Evolutionary conservation across 2,797 vertebrate genomes (phyloP).

Genomic region (Synanceia verrucosa): DNA sequence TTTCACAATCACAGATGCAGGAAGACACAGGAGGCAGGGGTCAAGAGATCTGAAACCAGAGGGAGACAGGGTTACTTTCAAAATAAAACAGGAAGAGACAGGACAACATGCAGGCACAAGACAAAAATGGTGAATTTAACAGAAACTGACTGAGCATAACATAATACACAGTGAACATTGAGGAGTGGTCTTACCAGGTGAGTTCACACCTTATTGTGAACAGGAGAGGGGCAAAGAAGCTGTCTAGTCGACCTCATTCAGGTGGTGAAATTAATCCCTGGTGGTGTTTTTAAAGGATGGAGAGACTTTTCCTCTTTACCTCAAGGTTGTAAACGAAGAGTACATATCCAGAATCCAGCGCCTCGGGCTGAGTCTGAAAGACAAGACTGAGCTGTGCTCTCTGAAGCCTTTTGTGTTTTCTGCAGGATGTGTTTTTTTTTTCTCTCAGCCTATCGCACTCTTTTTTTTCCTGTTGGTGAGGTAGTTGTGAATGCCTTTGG

Average conservation of each 20-base stretch:
- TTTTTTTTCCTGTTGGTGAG: conserved; percentile 51
- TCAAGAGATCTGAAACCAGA: too few relatives aligned
- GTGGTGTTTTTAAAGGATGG: conserved; percentile 19
- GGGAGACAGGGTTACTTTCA: too few relatives aligned
- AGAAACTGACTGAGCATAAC: too few relatives aligned
- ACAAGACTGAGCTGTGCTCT: conserved; percentile 55
- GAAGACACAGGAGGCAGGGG: too few relatives aligned
- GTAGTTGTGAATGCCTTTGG: conserved; percentile 75
- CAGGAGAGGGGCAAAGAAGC: not conserved
- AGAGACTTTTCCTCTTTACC: conserved; percentile 16
- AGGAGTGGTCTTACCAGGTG: not conserved
- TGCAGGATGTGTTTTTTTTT: conserved; percentile 16
- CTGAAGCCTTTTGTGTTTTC: conserved; percentile 60
- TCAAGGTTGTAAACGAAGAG: conserved; percentile 48
- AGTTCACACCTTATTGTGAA: not conserved
- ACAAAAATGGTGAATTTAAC: too few relatives aligned
- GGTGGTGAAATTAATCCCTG: conserved; percentile 23
- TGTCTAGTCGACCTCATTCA: conserved; percentile 24
- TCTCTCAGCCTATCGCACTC: conserved; percentile 22
- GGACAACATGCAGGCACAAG: too few relatives aligned
- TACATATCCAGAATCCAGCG: conserved; percentile 37
- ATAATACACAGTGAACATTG: not conserved
- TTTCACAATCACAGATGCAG: too few relatives aligned
- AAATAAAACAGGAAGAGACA: too few relatives aligned
- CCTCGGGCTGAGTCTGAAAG: conserved; percentile 66